Evolutionary conservation across 2,113 vertebrate genomes (phyloP).

Genomic region (Dasypus novemcinctus): DNA sequence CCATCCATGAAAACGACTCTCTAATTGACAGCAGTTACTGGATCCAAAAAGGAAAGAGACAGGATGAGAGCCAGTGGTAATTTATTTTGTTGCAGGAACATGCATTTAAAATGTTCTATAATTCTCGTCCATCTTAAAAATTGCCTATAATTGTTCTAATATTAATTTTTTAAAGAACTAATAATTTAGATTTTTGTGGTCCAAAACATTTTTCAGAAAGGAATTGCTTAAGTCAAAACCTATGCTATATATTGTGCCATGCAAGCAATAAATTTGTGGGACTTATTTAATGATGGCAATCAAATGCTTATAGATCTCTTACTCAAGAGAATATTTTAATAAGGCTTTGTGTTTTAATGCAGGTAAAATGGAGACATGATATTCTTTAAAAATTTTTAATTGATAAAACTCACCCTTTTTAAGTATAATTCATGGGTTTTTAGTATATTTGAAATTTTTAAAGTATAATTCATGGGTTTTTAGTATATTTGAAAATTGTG

Average conservation of each 20-base stretch:
- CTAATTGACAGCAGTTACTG: slow-evolving; percentile 1
- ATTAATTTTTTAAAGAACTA: slow-evolving; percentile 18
- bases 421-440: background rate
- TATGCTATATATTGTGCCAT: background rate
- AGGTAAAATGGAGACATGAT: background rate
- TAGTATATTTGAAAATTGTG: background rate
- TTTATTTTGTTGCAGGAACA: background rate
- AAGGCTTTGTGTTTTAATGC: slow-evolving; percentile 31
- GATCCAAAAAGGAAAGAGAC: slow-evolving; percentile 40
- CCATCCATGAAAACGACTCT: background rate
- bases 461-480: background rate
- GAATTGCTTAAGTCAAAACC: background rate
- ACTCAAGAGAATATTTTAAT: slow-evolving; percentile 35
- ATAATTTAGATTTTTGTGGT: slow-evolving; percentile 15
- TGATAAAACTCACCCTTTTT: background rate
- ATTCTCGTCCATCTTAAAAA: slow-evolving; percentile 6
- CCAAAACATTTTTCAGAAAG: slow-evolving; percentile 39
- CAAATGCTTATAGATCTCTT: slow-evolving; percentile 17
- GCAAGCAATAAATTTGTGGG: slow-evolving; percentile 13
- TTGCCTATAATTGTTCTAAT: background rate
- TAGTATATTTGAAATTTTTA: background rate
- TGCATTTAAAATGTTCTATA: slow-evolving; percentile 37
- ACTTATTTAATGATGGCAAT: background rate
- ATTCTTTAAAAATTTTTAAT: background rate
- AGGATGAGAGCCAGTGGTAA: slow-evolving; percentile 34